Evolutionary conservation across 2,888 invertebrate species (phyloP), one percentile per base, ranked within the genome.

Genomic region (Heliconius charithonia): DNA sequence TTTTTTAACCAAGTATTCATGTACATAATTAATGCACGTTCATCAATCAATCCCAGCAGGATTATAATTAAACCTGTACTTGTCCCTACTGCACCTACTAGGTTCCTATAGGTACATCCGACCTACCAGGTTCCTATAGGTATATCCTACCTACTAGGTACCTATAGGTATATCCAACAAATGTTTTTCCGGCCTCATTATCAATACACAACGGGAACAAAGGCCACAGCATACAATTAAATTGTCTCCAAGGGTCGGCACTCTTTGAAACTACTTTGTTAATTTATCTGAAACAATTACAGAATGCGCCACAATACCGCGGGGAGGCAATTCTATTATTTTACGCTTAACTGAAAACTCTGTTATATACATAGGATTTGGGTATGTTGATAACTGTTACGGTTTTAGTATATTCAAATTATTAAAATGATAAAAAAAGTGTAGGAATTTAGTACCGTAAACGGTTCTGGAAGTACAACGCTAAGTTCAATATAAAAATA

Each of bases 231-330:
- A 86, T 84, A 90, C 89, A 91, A 92, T 92, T 92, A 91, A 91
- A 92, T 87, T 88, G 87, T 86, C 86, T 89, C 93, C 90, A 70
- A 72, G 89, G 90, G 92, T 88, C 87, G 88, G 90, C 89, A 90
- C 91, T 93, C 92, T 92, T 93, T 89, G 87, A 86, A 91, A 92
- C 92, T 93, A 93, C 91, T 93, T 91, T 88, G 92, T 90, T 93
- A 93, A 93, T 93, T 93, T 93, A 93, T 93, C 89, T 90, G 89
- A 92, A 92, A 92, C 92, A 93, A 94, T 94, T 94, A 94, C 89
- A 89, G 88, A 88, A 93, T 90, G 89, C 89, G 87, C 89, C 88
- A 80, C 90, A 88, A 88, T 85, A 85, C 89, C 85, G 83, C 88
- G 89, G 89, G 85, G 85, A 85, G 85, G 87, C 89, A 88, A 88